Evolutionary conservation across 2,113 vertebrate species (phyloP).

Genomic region (rat (Rattus norvegicus)): GRCr8 NC_086032.1:15160501-15161000

Average conservation of each 20-base stretch:
- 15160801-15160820: neutral
- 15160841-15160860: constrained; percentile 11
- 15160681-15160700: neutral
- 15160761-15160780: neutral
- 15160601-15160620: neutral
- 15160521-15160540: constrained; percentile 38
- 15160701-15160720: neutral
- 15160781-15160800: neutral
- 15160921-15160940: constrained; percentile 49
- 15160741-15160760: neutral
- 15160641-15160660: neutral
- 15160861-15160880: constrained; percentile 26
- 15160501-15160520: neutral
- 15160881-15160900: constrained; percentile 20
- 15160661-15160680: neutral
- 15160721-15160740: neutral
- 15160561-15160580: constrained; percentile 41
- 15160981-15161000: too few species aligned
- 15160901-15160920: constrained; percentile 40
- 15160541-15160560: constrained; percentile 47
- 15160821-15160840: neutral
- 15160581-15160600: neutral
- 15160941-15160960: constrained; percentile 4
- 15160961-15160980: neutral
- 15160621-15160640: neutral